Base-by-base conservation (phyloP, 2,888 invertebrate genomes). In the Ectemnius continuus region DNA sequence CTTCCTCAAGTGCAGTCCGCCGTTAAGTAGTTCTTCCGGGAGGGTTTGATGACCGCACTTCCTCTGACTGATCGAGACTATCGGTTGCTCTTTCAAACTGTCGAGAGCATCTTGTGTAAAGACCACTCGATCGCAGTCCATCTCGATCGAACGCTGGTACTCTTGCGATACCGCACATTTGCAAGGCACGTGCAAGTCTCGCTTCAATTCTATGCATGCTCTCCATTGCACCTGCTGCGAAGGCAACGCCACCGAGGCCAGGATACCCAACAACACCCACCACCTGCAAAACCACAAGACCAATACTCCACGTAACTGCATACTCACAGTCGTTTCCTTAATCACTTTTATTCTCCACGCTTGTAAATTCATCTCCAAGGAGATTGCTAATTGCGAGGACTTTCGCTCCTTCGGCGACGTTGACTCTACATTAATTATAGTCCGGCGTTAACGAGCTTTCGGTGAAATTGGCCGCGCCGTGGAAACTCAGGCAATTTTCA, bases 111-210 rank as follows among this genome's bases (percentile, higher is more conserved):
- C 97, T 4, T 94, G 94, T 28, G 94, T 93, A 86, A 97, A 97
- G 36, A 97, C 96, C 26, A 96, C 94, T 8, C 94, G 91, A 91
- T 97, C 97, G 89, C 97, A 97, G 90, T 97, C 94, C 93, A 97
- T 94, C 82, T 94, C 92, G 80, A 97, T 94, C 68, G 93, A 91
- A 3, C 91, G 91, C 67, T 91, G 89, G 23, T 91, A 90, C 16
- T 78, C 91, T 26, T 70, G 23, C 0, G 85, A 82, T 18, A 86
- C 26, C 1, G 89, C 86, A 80, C 93, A 93, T 46, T 93, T 92
- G 91, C 97, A 97, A 0, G 96, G 96, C 85, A 96, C 93, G 61
- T 95, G 93, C 47, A 96, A 92, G 79, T 95, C 94, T 78, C 95
- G 94, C 87, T 95, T 95, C 67, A 96, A 91, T 89, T 96, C 96